These are phyloP conservation scores for Stomatorhinus walkeri DNA, from an alignment of 2,797 vertebrate genomes.

Conservation along the genomic window DNA sequence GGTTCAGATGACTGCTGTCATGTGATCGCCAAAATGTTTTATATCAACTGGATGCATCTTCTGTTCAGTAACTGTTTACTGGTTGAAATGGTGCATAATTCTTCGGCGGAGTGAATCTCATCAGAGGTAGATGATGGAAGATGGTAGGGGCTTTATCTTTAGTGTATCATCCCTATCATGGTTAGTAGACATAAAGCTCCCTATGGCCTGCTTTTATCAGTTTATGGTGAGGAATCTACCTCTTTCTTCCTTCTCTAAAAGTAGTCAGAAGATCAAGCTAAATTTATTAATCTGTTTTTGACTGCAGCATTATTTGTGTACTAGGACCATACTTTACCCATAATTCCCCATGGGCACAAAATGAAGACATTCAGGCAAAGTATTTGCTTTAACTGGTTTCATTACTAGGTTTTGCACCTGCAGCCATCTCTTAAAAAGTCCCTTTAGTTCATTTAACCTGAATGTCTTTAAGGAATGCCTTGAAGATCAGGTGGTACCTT, in stretches of 20 bases:
- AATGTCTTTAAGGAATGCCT: neutral
- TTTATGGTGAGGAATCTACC: neutral
- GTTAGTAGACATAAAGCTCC: neutral
- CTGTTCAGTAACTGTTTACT: neutral
- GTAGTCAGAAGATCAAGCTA: neutral
- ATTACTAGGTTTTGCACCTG: neutral
- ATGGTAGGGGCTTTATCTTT: neutral
- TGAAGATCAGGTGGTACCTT: neutral
- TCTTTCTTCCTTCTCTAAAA: neutral
- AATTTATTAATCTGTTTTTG: neutral
- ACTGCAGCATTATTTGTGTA: neutral
- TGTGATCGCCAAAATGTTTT: neutral
- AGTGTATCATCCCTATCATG: neutral
- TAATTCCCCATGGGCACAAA: neutral
- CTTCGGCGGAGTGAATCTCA: neutral
- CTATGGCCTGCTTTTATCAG: neutral
- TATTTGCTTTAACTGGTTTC: neutral
- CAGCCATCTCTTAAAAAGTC: neutral
- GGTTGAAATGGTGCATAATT: neutral
- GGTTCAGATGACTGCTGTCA: neutral
- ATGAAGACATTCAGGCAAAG: neutral
- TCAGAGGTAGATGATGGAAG: neutral
- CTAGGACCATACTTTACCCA: neutral
- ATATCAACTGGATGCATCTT: neutral
- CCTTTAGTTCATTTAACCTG: neutral